phyloP scores from a whole-genome alignment of 2,113 vertebrate genomes.

The Dendrocopos noguchii region DNA sequence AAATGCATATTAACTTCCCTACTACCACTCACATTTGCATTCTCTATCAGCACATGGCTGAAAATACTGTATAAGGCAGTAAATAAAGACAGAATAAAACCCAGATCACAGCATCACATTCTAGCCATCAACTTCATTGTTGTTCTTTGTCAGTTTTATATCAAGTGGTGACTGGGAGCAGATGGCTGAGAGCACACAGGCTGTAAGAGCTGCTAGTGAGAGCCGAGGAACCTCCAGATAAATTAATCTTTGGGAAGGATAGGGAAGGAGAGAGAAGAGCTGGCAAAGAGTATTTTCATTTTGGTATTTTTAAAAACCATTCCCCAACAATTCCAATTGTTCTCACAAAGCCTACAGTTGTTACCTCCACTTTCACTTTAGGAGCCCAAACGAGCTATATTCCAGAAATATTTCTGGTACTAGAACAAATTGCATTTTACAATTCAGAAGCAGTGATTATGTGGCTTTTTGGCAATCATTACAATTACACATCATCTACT shows the following conservation, averaged over 20 bases:
- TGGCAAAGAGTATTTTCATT: background rate
- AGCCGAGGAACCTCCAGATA: background rate
- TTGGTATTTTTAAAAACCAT: background rate
- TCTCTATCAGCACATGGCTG: background rate
- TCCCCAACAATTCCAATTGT: background rate
- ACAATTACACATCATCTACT: background rate
- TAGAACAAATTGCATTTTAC: background rate
- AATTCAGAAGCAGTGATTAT: background rate
- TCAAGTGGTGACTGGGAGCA: background rate
- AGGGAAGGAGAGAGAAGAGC: background rate
- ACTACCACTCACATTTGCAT: background rate
- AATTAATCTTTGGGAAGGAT: background rate
- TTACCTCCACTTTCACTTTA: background rate
- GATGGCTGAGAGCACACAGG: background rate
- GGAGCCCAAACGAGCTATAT: background rate
- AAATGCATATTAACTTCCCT: background rate
- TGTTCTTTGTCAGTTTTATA: conserved; percentile 32
- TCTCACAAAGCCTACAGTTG: background rate
- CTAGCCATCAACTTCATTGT: background rate
- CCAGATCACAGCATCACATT: background rate
- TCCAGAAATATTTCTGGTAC: background rate
- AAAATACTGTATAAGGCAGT: background rate
- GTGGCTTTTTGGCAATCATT: background rate
- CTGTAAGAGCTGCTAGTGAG: background rate
- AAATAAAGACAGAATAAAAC: background rate